A percentile compares a stretch with the other conserved stretches of the same genome.
Conservation (phyloP, 2,888 invertebrate genomes). For the Tuta absoluta region DNA sequence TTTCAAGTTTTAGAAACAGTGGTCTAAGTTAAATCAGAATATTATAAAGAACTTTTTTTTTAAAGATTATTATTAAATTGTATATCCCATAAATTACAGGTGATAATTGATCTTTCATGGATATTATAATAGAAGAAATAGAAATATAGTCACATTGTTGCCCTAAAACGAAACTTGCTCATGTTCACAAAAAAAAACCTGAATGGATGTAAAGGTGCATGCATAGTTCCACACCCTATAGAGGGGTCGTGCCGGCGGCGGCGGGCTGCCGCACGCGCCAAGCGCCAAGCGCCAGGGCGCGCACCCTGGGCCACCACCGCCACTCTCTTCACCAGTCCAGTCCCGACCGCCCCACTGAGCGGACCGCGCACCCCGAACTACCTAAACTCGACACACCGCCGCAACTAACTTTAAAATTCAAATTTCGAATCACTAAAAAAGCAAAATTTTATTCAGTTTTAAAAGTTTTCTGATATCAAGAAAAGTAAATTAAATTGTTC, state of each 20-base stretch:
- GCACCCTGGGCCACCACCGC: conserved; percentile 62
- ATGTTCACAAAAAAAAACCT: background rate
- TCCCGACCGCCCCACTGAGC: conserved; percentile 67
- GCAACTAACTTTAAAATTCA: conserved; percentile 32
- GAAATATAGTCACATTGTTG: background rate
- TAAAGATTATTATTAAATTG: too few relatives aligned
- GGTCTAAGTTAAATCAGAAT: too few relatives aligned
- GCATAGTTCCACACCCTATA: conserved; percentile 45
- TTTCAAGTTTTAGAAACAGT: too few relatives aligned
- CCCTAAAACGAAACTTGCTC: background rate
- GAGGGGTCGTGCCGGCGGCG: conserved; percentile 54
- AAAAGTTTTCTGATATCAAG: background rate
- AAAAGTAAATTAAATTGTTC: conserved; percentile 32
- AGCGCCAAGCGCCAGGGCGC: conserved; percentile 46
- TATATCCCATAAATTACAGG: background rate
- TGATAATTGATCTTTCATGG: background rate
- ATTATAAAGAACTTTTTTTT: too few relatives aligned
- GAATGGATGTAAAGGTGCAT: conserved; percentile 30
- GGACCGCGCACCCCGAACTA: conserved; percentile 73
- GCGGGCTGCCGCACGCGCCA: conserved; percentile 61
- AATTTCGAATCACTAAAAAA: conserved; percentile 4
- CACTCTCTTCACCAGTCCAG: conserved; percentile 67
- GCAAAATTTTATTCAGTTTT: conserved; percentile 17
- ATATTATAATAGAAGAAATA: background rate
- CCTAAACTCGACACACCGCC: conserved; percentile 31